These are phyloP conservation scores for Cebus imitator DNA, from an alignment of 2,113 vertebrate genomes.

Conservation along the genomic window DNA sequence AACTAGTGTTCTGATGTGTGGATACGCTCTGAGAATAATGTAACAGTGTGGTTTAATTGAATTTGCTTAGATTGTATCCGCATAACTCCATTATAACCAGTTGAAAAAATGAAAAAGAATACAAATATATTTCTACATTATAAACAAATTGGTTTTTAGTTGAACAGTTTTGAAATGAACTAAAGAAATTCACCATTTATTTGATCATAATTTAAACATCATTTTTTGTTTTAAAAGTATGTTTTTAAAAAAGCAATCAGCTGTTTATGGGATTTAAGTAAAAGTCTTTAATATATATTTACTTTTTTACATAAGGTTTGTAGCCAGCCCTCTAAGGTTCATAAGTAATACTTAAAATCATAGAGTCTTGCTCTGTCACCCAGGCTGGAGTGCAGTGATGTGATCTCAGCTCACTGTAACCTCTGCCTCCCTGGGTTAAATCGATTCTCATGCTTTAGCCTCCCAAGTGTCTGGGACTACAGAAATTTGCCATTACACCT, in stretches of 20 bases:
- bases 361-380: neutral
- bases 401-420: neutral
- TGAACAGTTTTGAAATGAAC: slow-evolving; percentile 1
- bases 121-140: neutral
- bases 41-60: neutral
- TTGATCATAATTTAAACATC: neutral
- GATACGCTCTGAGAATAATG: neutral
- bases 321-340: neutral
- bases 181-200: slow-evolving; percentile 7
- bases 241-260: neutral
- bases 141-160: slow-evolving; percentile 36
- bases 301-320: neutral
- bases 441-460: neutral
- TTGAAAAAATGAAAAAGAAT: slow-evolving; percentile 30
- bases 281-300: neutral
- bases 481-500: neutral
- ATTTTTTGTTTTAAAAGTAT: slow-evolving; percentile 25
- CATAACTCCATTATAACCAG: neutral
- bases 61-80: neutral
- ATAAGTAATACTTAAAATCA: slow-evolving; percentile 19
- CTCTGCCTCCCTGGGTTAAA: neutral
- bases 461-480: neutral
- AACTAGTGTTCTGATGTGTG: neutral
- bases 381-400: neutral
- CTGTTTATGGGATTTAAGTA: neutral